Conservation (phyloP, 2,888 invertebrate genomes). For the Mesodorylaimus sp. region DNA sequence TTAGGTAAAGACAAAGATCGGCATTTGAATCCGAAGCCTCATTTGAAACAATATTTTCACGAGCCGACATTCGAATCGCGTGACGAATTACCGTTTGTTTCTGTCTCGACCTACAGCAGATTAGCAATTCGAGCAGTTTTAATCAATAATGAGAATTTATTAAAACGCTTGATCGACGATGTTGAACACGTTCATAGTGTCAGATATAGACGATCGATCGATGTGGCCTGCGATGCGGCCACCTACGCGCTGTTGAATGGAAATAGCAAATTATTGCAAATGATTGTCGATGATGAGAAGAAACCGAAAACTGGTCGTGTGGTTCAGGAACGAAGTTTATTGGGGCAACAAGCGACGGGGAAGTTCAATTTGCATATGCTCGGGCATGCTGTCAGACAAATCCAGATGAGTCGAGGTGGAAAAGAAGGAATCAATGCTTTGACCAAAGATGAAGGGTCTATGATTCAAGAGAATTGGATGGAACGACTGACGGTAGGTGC, state of each 20-base stretch:
- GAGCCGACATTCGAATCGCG: too few relatives aligned
- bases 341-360: conserved; percentile 26
- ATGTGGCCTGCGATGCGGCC: conserved; percentile 20
- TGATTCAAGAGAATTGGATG: too few relatives aligned
- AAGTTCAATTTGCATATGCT: conserved; percentile 26
- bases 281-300: conserved; percentile 13
- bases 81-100: conserved; percentile 37
- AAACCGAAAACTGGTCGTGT: conserved; percentile 15
- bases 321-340: conserved; percentile 18
- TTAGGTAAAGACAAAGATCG: too few relatives aligned
- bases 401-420: conserved; percentile 35
- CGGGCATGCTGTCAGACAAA: conserved; percentile 30
- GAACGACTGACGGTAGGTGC: too few relatives aligned
- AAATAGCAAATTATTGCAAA: conserved; percentile 24
- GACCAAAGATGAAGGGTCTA: conserved; percentile 19
- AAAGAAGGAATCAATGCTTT: conserved; percentile 40
- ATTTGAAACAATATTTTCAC: too few relatives aligned
- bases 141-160: conserved; percentile 30
- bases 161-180: conserved; percentile 30
- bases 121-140: conserved; percentile 35
- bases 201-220: conserved; percentile 10
- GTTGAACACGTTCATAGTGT: conserved; percentile 28
- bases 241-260: conserved; percentile 28
- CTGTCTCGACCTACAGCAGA: conserved; percentile 32
- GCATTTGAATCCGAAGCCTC: too few relatives aligned